phyloP scores from a whole-genome alignment of 53 echinoderm and acorn worm genomes.

The Stichopus horrens region DNA sequence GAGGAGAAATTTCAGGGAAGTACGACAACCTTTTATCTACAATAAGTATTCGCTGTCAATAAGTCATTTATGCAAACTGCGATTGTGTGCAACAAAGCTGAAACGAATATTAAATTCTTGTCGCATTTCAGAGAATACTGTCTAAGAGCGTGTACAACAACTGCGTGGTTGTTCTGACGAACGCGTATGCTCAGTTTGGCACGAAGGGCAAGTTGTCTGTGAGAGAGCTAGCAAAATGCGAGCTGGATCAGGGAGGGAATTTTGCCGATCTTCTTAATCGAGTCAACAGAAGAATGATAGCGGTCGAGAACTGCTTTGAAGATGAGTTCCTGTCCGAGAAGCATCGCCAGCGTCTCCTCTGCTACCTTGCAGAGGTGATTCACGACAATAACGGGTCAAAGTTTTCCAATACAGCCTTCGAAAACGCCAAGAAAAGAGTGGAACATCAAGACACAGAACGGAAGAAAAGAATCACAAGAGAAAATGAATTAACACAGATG shows the following conservation, averaged over 20 bases:
- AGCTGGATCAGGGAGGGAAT: background rate
- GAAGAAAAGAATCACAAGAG: background rate
- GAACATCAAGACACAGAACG: background rate
- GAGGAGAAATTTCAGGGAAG: no score
- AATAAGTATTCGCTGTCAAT: no score
- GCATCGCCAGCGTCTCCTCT: background rate
- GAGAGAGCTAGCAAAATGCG: background rate
- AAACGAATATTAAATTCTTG: background rate
- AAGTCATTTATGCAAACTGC: no score
- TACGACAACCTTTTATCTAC: no score
- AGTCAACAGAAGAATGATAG: background rate
- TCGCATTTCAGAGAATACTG: background rate
- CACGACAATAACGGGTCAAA: background rate
- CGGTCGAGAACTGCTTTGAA: background rate
- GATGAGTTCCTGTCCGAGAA: background rate
- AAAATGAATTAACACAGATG: background rate
- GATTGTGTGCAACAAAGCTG: no score
- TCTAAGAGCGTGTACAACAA: constrained; percentile 12
- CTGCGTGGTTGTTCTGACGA: background rate
- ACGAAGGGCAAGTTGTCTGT: background rate
- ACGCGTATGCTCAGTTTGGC: constrained; percentile 13
- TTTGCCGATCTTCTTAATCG: background rate
- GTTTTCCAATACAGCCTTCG: background rate
- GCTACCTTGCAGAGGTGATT: background rate
- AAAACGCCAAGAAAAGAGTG: background rate